Conservation (phyloP, 2,797 vertebrate species). For the Labroides dimidiatus region DNA sequence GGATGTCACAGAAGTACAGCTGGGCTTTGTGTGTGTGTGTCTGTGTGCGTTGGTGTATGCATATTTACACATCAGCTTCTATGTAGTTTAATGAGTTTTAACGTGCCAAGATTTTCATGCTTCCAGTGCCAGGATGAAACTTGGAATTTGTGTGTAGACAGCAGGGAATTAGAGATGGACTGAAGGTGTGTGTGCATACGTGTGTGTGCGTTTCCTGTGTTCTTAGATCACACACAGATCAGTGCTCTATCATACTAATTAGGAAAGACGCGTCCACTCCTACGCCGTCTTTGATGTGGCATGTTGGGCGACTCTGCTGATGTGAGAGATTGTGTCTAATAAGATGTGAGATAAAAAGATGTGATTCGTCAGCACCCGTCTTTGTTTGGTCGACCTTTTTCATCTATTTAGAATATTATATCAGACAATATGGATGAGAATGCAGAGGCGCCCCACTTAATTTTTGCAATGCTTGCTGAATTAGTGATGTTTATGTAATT, state of each 20-base stretch:
- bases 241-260: slow-evolving; percentile 64
- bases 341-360: slow-evolving; percentile 60
- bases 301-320: slow-evolving; percentile 62
- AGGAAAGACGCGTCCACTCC: slow-evolving; percentile 58
- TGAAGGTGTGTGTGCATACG: slow-evolving; percentile 31
- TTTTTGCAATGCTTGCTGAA: slow-evolving; percentile 10
- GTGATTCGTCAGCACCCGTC: slow-evolving; percentile 66
- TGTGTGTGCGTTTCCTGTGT: slow-evolving; percentile 25
- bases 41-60: slow-evolving; percentile 3
- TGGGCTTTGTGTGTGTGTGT: slow-evolving; percentile 21
- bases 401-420: slow-evolving; percentile 44
- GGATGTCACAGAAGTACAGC: slow-evolving; percentile 50
- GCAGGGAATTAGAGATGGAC: slow-evolving; percentile 30
- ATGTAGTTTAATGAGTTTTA: slow-evolving; percentile 59
- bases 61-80: slow-evolving; percentile 46
- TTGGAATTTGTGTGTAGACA: slow-evolving; percentile 35
- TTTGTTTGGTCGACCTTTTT: slow-evolving; percentile 43
- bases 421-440: slow-evolving; percentile 35
- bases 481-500: slow-evolving; percentile 9
- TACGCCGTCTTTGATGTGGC: slow-evolving; percentile 64
- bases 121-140: slow-evolving; percentile 42
- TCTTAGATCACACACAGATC: slow-evolving; percentile 57
- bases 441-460: not conserved
- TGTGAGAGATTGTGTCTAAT: slow-evolving; percentile 55
- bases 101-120: slow-evolving; percentile 37